Conservation (phyloP, 1,140 invertebrate species). For the Littorina saxatilis region DNA sequence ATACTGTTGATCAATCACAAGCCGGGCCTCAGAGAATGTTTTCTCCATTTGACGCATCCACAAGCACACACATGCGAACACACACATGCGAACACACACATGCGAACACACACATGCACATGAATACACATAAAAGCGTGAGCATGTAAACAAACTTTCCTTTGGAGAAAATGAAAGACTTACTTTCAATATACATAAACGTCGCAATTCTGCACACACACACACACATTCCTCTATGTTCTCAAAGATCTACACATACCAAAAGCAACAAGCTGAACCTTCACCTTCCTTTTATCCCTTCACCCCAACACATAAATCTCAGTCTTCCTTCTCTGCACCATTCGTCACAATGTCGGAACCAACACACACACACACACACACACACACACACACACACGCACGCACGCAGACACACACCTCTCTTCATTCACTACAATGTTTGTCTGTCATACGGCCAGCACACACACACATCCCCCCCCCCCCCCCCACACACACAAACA, state of each 20-base stretch:
- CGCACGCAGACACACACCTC: neutral
- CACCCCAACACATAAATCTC: neutral
- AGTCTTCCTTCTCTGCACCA: neutral
- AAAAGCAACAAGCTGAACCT: neutral
- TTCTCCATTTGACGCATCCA: neutral
- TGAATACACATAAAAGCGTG: neutral
- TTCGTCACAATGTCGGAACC: neutral
- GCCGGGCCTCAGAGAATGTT: too few species aligned
- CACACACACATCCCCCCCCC: neutral
- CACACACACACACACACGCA: neutral
- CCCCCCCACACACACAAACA: neutral
- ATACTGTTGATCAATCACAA: too few species aligned
- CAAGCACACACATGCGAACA: neutral
- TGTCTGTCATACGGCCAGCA: too few species aligned
- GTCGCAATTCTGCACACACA: neutral
- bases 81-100: neutral
- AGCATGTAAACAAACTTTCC: neutral
- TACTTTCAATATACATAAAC: neutral
- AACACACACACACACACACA: neutral
- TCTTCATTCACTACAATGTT: too few species aligned
- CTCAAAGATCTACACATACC: neutral
- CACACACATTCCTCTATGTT: neutral
- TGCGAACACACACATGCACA: neutral
- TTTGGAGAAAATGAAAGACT: neutral
- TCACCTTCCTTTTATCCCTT: neutral